These are phyloP conservation scores for Frankliniella fusca DNA, from an alignment of 2,888 invertebrate species.

Conservation along the genomic window DNA sequence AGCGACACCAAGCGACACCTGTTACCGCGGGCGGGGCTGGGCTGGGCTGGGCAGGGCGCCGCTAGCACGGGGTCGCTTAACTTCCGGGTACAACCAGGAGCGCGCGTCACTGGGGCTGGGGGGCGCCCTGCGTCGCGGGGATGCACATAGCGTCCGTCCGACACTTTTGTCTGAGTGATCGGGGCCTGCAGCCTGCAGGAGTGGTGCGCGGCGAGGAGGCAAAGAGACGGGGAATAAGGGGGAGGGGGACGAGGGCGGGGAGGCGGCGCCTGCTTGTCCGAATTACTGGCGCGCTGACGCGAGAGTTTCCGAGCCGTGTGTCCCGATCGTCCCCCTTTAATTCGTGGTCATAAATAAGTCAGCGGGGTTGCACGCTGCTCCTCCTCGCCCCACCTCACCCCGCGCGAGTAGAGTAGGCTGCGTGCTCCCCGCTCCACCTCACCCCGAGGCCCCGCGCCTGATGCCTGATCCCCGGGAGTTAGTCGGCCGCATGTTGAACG, in stretches of 20 bases:
- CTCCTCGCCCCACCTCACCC: background rate
- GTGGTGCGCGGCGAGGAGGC: background rate
- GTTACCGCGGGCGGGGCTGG: too few species aligned
- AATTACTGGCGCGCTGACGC: conserved; percentile 6
- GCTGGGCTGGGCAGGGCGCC: too few species aligned
- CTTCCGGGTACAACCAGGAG: too few species aligned
- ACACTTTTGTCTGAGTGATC: too few species aligned
- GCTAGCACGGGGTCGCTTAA: too few species aligned
- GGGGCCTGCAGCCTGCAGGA: background rate
- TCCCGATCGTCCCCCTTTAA: conserved; percentile 19
- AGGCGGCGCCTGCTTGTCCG: background rate
- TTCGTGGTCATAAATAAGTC: conserved; percentile 26
- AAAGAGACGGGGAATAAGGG: background rate
- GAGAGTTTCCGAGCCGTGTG: background rate
- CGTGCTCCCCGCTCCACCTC: background rate
- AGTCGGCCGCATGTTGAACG: background rate
- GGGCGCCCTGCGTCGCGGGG: too few species aligned
- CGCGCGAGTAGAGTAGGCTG: too few species aligned
- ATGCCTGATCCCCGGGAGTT: background rate
- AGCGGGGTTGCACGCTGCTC: background rate
- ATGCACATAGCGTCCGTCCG: too few species aligned
- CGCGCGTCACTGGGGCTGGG: too few species aligned
- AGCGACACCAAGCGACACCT: too few species aligned
- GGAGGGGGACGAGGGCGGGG: background rate
- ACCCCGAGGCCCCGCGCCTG: background rate